Evolutionary conservation across 2,888 invertebrate genomes (phyloP), one percentile per base, ranked within the genome.

Genomic region (Camptogramma bilineatum): DNA sequence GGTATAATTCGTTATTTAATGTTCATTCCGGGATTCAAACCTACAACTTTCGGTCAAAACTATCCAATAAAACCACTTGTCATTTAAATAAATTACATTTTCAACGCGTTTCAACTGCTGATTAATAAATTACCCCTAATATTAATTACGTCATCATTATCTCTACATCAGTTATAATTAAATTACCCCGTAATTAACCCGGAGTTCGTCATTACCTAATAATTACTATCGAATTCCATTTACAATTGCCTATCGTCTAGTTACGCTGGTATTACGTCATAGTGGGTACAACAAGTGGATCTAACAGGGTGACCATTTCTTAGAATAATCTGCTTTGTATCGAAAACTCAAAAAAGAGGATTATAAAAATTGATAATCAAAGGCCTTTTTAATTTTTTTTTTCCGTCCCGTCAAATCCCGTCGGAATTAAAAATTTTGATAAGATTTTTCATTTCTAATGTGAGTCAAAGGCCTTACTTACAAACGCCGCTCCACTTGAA

Each of bases 221-320:
- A 52, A 28, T 50, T 59, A 42, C 62, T 64, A 62, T 68, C 61
- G 53, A 54, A 65, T 65, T 61, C 42, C 65, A 58, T 21, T 44
- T 21, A 51, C 52, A 61, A 71, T 28, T 28, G 7, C 48, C 68
- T 62, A 63, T 62, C 58, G 61, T 69, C 55, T 42, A 24, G 63
- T 69, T 67, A 64, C 69, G 67, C 31, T 53, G 21, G n/a, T 5
- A 18, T 68, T 70, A 64, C 68, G 54, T 69, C 66, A 71, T 21
- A 21, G 47, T 56, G 46, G 42, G 50, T 55, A 50, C 47, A 52
- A 59, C 64, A 68, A 63, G 62, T 62, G 47, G 44, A 58, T 62
- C 51, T 55, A 16, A 28, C 59, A 34, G 61, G 53, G 50, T 71
- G 52, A 48, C 65, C 65, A 71, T 56, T 4, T 13, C 3, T 42